These are phyloP conservation scores for Rhorus exstirpatorius DNA, from an alignment of 2,888 invertebrate genomes.

Conservation along the genomic window DNA sequence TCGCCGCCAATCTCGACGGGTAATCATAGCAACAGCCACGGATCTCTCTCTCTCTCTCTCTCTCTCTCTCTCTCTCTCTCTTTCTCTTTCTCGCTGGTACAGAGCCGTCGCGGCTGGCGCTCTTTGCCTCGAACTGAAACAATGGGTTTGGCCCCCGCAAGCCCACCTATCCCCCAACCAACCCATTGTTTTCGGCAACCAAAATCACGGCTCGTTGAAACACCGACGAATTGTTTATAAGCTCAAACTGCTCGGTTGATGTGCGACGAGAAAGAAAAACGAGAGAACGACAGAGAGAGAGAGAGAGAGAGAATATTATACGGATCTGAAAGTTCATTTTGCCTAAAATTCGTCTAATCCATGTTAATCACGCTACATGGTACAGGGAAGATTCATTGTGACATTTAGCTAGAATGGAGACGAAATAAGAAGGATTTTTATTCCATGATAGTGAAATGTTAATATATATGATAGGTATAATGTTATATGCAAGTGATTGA, in stretches of 20 bases:
- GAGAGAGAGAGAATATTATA: constrained; percentile 10
- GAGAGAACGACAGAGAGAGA: neutral
- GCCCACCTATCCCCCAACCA: constrained; percentile 13
- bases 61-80: constrained; percentile 21
- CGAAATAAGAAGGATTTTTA: too few species aligned
- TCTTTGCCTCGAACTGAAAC: constrained; percentile 72
- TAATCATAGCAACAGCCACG: constrained; percentile 72
- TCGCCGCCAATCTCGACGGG: constrained; percentile 55
- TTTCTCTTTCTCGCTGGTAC: constrained; percentile 10
- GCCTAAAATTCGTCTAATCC: constrained; percentile 33
- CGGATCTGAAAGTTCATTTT: neutral
- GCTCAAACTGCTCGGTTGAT: constrained; percentile 51
- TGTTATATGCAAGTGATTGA: too few species aligned
- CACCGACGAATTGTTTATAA: constrained; percentile 65
- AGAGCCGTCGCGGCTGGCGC: constrained; percentile 34
- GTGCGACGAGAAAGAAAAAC: constrained; percentile 11
- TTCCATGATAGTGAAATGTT: too few species aligned
- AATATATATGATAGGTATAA: too few species aligned
- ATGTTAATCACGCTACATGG: constrained; percentile 5
- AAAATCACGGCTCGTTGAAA: constrained; percentile 64
- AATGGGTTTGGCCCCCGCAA: constrained; percentile 59
- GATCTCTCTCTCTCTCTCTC: too few species aligned
- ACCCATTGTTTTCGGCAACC: constrained; percentile 57
- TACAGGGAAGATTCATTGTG: too few species aligned
- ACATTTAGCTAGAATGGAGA: too few species aligned